Conservation (phyloP, 2,797 vertebrate species). For the Kryptopterus vitreolus region DNA sequence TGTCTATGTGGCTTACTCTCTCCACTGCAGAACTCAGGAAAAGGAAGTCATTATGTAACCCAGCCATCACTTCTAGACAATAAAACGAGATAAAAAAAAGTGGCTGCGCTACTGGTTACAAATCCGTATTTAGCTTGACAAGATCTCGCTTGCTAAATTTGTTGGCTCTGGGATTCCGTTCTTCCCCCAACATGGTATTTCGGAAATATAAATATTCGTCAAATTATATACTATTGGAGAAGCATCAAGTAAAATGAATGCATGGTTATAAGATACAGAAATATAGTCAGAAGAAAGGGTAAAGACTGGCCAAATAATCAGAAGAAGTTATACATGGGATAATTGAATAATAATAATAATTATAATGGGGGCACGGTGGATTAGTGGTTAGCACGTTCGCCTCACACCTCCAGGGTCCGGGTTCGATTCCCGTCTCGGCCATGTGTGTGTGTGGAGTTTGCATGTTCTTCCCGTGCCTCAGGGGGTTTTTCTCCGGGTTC, state of each 20-base stretch:
- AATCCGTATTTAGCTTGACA: neutral
- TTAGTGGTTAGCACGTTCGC: too few species aligned
- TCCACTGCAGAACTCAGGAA: constrained; percentile 55
- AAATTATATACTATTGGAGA: neutral
- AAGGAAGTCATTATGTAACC: constrained; percentile 53
- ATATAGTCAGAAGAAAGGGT: neutral
- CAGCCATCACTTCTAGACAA: constrained; percentile 19
- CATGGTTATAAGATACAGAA: neutral
- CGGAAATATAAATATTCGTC: too few species aligned
- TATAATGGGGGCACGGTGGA: too few species aligned
- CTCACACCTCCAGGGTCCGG: too few species aligned
- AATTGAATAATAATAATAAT: neutral
- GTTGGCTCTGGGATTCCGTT: neutral
- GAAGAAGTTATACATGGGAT: neutral
- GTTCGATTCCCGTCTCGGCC: too few species aligned
- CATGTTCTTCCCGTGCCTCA: too few species aligned
- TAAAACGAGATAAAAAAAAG: constrained; percentile 26
- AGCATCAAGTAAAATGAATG: neutral
- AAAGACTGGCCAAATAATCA: neutral
- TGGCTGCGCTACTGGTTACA: constrained; percentile 17
- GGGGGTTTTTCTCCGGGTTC: too few species aligned
- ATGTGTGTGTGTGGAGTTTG: too few species aligned
- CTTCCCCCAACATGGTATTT: neutral
- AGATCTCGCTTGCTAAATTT: neutral
- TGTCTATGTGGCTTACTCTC: neutral